phyloP scores from a whole-genome alignment of 2,888 invertebrate species.

The Linnaemya vulpina region DNA sequence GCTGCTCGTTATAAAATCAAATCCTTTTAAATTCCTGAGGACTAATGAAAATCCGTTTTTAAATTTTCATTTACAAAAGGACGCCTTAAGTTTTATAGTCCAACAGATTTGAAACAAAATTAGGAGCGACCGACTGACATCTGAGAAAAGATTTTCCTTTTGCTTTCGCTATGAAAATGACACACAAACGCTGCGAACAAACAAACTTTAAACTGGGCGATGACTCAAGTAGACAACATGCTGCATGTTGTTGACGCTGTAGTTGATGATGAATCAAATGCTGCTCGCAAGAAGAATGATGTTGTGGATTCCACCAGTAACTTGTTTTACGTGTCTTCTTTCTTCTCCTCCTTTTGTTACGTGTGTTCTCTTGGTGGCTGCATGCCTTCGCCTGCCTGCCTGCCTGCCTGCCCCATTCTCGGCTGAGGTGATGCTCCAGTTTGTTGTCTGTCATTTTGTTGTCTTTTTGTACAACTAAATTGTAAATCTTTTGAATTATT shows the following conservation, averaged over 20 bases:
- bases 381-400: too few relatives aligned
- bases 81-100: neutral
- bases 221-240: neutral
- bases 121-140: neutral
- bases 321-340: neutral
- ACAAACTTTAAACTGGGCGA: neutral
- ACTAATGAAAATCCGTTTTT: neutral
- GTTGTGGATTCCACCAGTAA: constrained; percentile 32
- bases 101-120: neutral
- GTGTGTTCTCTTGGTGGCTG: neutral
- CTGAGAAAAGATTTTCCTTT: too few relatives aligned
- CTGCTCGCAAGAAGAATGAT: constrained; percentile 23
- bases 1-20: neutral
- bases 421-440: constrained; percentile 56
- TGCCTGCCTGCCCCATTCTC: neutral
- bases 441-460: constrained; percentile 67
- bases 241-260: constrained; percentile 17
- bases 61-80: neutral
- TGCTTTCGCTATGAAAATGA: neutral
- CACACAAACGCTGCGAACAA: constrained; percentile 1
- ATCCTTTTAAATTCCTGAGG: neutral
- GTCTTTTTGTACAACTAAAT: constrained; percentile 72
- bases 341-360: neutral
- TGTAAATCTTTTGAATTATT: constrained; percentile 74
- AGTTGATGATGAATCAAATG: constrained; percentile 50